phyloP scores from a whole-genome alignment of 1,140 invertebrate species.

The Babylonia areolata region DNA sequence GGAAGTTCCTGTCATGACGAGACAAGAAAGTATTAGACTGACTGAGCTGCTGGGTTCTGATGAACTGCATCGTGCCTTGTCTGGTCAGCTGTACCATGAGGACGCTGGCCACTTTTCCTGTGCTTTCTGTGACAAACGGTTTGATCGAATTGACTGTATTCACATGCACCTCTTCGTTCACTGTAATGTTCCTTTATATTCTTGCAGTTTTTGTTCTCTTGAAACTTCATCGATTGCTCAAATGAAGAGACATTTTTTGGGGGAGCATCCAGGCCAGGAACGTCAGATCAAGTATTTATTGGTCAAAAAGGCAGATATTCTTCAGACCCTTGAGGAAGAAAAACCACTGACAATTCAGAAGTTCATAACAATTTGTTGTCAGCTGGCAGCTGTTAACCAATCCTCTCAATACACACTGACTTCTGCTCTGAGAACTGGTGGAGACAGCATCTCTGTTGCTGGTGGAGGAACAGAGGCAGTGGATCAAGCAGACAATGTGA shows the following conservation, averaged over 20 bases:
- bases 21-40: not conserved
- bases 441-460: too few species aligned
- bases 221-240: not conserved
- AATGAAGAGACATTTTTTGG: not conserved
- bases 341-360: not conserved
- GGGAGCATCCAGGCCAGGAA: not conserved
- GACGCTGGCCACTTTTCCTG: not conserved
- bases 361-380: not conserved
- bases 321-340: not conserved
- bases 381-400: not conserved
- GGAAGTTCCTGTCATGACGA: too few species aligned
- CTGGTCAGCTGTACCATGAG: not conserved
- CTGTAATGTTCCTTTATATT: conserved; percentile 3
- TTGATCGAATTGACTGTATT: not conserved
- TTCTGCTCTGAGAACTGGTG: too few species aligned
- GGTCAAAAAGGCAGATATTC: not conserved
- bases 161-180: not conserved
- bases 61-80: not conserved
- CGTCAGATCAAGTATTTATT: not conserved
- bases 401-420: too few species aligned
- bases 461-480: too few species aligned
- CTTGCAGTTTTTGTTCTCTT: not conserved
- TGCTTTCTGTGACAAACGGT: not conserved
- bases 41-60: not conserved
- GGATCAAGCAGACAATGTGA: too few species aligned